Percentiles rank a stretch among this genome's conserved stretches.
Evolutionary conservation across 2,888 invertebrate species (phyloP).

Genomic region (Melanchra persicariae): DNA sequence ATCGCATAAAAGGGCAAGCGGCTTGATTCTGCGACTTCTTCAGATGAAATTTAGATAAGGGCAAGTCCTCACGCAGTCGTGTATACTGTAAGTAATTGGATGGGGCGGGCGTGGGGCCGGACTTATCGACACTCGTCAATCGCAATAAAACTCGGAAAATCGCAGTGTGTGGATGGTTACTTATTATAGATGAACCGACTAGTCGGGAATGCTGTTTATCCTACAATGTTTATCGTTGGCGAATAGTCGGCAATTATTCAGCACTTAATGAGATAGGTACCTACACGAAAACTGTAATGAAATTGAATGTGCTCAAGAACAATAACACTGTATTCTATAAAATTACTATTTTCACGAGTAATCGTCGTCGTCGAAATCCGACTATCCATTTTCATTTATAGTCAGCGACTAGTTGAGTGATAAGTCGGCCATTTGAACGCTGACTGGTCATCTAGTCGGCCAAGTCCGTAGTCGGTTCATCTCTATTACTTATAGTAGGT

Average conservation of each 20-base stretch:
- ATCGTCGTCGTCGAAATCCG: too few species aligned
- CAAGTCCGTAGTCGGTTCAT: neutral
- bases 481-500: neutral
- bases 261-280: neutral
- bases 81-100: conserved; percentile 87
- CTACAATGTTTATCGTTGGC: neutral
- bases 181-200: conserved; percentile 23
- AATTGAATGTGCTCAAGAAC: neutral
- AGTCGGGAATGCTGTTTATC: neutral
- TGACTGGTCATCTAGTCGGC: neutral
- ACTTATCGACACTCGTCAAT: conserved; percentile 85
- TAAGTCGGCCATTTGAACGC: neutral
- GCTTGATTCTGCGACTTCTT: conserved; percentile 79
- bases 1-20: conserved; percentile 68
- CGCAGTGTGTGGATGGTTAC: conserved; percentile 60
- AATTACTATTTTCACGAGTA: too few species aligned
- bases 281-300: too few species aligned
- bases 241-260: neutral
- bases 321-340: too few species aligned
- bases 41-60: conserved; percentile 88
- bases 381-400: too few species aligned
- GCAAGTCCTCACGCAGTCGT: conserved; percentile 75
- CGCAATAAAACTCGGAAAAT: conserved; percentile 86
- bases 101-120: conserved; percentile 77
- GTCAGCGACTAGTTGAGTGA: neutral